Evolutionary conservation across 2,888 invertebrate species (phyloP), one percentile per base, ranked within the genome.

Genomic region (Cataglyphis livida): DNA sequence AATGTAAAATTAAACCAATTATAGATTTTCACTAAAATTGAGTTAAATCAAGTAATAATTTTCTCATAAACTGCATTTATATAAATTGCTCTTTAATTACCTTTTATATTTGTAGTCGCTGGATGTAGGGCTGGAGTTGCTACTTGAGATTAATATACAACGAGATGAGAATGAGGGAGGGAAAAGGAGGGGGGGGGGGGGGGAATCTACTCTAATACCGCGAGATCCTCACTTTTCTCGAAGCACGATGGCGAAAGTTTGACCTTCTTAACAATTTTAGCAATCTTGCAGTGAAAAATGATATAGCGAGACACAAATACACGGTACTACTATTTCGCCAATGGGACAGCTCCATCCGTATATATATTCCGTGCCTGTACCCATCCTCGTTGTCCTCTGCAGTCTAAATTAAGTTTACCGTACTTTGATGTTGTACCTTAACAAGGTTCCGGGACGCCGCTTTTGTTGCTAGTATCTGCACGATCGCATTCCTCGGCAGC

Each of bases 401-500:
- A 71, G 18, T 65, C 65, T 65, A 84, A 87, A 89, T 86, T 85
- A 87, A 86, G 76, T 88, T 89, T 85, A 76, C 79, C 81, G 81
- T 79, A 87, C 88, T 89, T 89, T 87, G 88, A 88, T 82, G 88
- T 82, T 73, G 71, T 79, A 66, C 71, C 84, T 85, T 84, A 88
- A 88, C 89, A 83, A 88, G 84, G 61, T 84, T 86, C 84, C 76
- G 21, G 68, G 75, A 62, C n/a, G 54, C 62, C 82, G 86, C 85
- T 88, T 88, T 84, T 85, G 86, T 85, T 82, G 68, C 71, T 66
- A 64, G 44, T 62, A 66, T 74, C 84, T 68, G 83, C 85, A 83
- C 88, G 86, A 86, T 85, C 83, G 82, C 84, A 66, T 81, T 65
- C 79, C 68, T 70, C 81, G 71, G 73, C 83, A 79, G 79, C 57